Conservation (phyloP, 2,888 invertebrate genomes). For the Acrocera orbiculus region DNA sequence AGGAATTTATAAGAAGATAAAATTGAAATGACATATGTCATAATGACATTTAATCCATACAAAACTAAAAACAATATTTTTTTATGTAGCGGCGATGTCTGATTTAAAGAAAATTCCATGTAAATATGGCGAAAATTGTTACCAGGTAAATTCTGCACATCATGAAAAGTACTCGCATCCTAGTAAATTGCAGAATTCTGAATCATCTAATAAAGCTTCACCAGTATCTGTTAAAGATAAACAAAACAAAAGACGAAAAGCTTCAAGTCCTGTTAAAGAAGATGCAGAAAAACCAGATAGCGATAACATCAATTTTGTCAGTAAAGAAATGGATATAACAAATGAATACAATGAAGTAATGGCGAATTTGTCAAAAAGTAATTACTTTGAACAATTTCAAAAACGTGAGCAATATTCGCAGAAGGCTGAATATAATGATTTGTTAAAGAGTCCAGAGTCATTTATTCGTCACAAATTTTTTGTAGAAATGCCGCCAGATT, state of each 20-base stretch:
- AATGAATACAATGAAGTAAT: constrained; percentile 18
- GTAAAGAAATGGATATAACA: constrained; percentile 17
- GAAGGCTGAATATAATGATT: constrained; percentile 29
- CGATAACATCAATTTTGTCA: no score
- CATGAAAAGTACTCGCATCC: constrained; percentile 60
- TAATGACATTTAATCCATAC: neutral
- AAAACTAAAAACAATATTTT: no score
- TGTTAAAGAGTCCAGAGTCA: constrained; percentile 33
- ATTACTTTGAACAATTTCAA: constrained; percentile 21
- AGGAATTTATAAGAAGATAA: neutral
- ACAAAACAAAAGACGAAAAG: neutral
- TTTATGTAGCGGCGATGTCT: constrained; percentile 5
- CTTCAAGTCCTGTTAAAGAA: constrained; percentile 1
- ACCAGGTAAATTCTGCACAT: constrained; percentile 63
- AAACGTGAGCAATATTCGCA: constrained; percentile 22
- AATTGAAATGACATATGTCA: neutral
- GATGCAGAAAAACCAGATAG: no score
- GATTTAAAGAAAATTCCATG: constrained; percentile 40
- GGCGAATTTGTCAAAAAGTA: constrained; percentile 20
- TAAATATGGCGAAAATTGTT: constrained; percentile 62
- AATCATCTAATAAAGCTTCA: constrained; percentile 8
- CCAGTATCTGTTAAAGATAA: neutral
- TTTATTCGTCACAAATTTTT: constrained; percentile 59
- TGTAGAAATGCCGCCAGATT: constrained; percentile 78
- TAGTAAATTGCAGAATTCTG: constrained; percentile 20